Evolutionary conservation across 2,113 vertebrate species (phyloP), one percentile per base, ranked within the genome.

Genomic region (Laterallus jamaicensis): DNA sequence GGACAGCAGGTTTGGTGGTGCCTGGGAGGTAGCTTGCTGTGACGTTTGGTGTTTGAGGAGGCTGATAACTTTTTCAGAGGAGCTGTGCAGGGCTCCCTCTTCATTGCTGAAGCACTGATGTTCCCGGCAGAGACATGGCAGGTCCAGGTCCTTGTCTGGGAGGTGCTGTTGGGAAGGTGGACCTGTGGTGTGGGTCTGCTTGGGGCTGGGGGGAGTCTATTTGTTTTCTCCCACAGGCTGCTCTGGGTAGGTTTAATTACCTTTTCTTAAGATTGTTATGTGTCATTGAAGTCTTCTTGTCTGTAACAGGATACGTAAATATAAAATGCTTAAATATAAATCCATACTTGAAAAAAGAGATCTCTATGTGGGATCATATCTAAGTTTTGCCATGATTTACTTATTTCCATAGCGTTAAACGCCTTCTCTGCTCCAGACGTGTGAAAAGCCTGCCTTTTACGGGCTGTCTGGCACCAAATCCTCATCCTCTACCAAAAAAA

Each of bases 381-480:
- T 40, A 35, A 75, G n/a, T 82, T 87, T 82, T 90, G 62, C 66
- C 73, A 35, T 32, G 8, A 32, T 90, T 80, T 85, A 17, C 50
- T 64, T 69, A 15, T 80, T 76, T 66, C 49, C 0, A 0, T 24
- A 10, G n/a, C 1, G 0, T 92, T 63, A 39, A 60, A 85, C 4
- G 5, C 44, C 10, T 74, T 89, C 40, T 76, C 32, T 25, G 1
- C 21, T 9, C 32, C 19, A 55, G 37, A 15, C 19, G 74, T 49
- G 37, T 40, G 31, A 67, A 42, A 56, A 78, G 19, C 31, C 42
- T 75, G n/a, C 81, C 60, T 55, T 81, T 82, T 88, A 15, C 40
- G 39, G 81, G 12, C 75, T 85, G 39, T 39, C 75, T 93, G 77
- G n/a, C n/a, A 37, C 58, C 44, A 52, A 92, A 63, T n/a, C 66